Percentiles rank a stretch among this genome's conserved stretches.
Conservation (phyloP, 1,140 invertebrate genomes). For the Lysiphlebus fabarum region DNA sequence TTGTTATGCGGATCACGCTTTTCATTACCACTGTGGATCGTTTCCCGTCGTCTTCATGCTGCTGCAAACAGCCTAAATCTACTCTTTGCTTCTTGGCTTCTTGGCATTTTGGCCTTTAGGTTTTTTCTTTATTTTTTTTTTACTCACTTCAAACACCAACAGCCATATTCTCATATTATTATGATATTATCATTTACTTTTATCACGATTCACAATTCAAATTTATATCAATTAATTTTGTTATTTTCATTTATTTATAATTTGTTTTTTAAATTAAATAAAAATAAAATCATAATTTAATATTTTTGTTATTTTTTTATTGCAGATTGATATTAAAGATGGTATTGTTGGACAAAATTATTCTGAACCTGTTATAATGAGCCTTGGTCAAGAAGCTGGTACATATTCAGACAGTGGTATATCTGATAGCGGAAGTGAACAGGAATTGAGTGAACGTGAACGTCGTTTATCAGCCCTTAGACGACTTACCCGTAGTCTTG, state of each 20-base stretch:
- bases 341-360: constrained; percentile 32
- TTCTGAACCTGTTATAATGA: constrained; percentile 33
- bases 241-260: too few relatives aligned
- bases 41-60: constrained; percentile 40
- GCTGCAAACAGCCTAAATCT: constrained; percentile 55
- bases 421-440: constrained; percentile 73
- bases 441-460: constrained; percentile 71
- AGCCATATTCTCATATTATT: not conserved
- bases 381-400: constrained; percentile 54
- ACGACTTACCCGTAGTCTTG: constrained; percentile 65
- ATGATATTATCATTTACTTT: constrained; percentile 1
- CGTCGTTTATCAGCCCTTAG: constrained; percentile 65
- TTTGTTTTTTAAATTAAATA: not conserved
- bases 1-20: constrained; percentile 58
- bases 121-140: constrained; percentile 19
- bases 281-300: not conserved
- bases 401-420: constrained; percentile 73
- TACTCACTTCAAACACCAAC: not conserved
- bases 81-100: constrained; percentile 35
- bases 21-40: constrained; percentile 55
- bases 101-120: constrained; percentile 9
- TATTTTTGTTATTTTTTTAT: constrained; percentile 22
- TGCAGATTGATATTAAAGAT: constrained; percentile 37
- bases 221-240: too few relatives aligned
- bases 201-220: constrained; percentile 6